These are phyloP conservation scores for Cotesia vestalis DNA, from an alignment of 1,140 invertebrate species.

Conservation along the genomic window DNA sequence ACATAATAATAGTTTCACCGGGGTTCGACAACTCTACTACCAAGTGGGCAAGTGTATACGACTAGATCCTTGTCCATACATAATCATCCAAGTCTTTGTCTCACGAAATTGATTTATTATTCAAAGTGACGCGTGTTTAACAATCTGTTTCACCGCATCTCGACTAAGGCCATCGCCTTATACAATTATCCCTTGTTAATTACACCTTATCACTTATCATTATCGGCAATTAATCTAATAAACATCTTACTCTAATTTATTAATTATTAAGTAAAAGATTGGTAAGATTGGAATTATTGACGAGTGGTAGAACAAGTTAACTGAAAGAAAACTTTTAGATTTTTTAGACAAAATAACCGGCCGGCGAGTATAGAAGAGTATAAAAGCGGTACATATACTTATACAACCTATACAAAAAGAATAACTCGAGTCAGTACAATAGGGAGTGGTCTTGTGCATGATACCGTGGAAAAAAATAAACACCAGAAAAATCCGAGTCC, in stretches of 20 bases:
- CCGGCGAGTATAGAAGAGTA: too few relatives aligned
- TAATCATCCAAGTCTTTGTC: conserved; percentile 65
- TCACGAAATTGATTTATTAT: conserved; percentile 67
- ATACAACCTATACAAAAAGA: too few relatives aligned
- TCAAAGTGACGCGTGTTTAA: conserved; percentile 66
- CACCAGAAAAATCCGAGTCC: conserved; percentile 11
- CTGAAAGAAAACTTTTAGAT: background rate
- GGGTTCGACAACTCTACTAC: background rate
- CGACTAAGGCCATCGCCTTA: background rate
- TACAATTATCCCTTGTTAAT: conserved; percentile 15
- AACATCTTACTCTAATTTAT: too few relatives aligned
- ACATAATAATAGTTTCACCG: too few relatives aligned
- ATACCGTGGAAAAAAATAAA: conserved; percentile 10
- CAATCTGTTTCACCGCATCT: conserved; percentile 64
- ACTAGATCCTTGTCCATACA: conserved; percentile 59
- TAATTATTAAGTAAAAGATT: too few relatives aligned
- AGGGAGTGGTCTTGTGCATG: conserved; percentile 35
- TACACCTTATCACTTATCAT: background rate
- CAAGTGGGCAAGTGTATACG: conserved; percentile 16
- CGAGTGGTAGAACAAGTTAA: background rate
- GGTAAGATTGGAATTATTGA: conserved; percentile 39
- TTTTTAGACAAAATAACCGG: too few relatives aligned
- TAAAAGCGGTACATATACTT: too few relatives aligned
- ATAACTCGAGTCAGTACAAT: background rate
- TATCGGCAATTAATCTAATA: too few relatives aligned